phyloP scores from a whole-genome alignment of 2,888 invertebrate genomes.

The Polymixis lichenea region DNA sequence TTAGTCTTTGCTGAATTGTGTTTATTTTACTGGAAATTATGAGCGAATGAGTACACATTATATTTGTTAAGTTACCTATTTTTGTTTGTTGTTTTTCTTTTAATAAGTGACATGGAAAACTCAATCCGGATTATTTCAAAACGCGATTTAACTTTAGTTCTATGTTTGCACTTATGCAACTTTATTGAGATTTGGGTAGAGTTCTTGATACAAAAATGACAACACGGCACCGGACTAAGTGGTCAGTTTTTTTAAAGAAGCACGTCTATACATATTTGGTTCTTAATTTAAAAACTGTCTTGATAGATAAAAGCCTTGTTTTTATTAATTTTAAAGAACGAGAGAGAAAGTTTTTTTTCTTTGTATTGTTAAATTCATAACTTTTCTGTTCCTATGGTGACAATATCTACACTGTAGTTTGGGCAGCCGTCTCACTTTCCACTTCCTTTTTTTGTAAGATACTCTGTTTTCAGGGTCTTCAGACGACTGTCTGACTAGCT shows the following conservation, averaged over 20 bases:
- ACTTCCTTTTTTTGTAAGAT: no score
- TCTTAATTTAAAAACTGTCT: no score
- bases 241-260: no score
- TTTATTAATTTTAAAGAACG: not conserved
- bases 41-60: slow-evolving; percentile 17
- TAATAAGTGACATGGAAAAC: not conserved
- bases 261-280: no score
- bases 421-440: not conserved
- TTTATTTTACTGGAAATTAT: slow-evolving; percentile 48
- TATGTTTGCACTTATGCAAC: no score
- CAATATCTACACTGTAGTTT: not conserved
- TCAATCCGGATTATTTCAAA: no score
- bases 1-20: slow-evolving; percentile 54
- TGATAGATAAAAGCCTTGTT: no score
- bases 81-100: not conserved
- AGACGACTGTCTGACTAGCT: not conserved
- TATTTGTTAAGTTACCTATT: slow-evolving; percentile 3
- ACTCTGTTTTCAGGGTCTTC: not conserved
- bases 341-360: not conserved
- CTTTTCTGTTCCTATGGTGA: not conserved
- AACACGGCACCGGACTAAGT: no score
- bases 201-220: no score
- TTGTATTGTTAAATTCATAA: no score
- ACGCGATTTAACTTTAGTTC: no score
- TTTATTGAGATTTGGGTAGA: no score